Evolutionary conservation across 2,113 vertebrate species (phyloP), one percentile per base, ranked within the genome.

Genomic region (Glaucomys volans): DNA sequence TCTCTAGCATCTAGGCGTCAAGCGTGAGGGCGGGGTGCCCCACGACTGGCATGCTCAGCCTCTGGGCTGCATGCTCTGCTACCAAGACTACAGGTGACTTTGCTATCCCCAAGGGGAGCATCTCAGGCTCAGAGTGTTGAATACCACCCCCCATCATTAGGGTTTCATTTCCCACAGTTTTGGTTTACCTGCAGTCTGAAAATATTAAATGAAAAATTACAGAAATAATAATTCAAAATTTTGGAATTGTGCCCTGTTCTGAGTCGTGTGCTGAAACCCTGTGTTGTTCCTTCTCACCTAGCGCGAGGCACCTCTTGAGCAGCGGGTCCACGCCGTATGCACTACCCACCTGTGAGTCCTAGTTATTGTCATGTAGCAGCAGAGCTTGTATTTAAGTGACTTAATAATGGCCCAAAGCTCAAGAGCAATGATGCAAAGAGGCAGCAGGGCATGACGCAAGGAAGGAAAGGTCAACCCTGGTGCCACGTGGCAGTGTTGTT

Each of bases 401-500:
- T 54, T 54, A 54, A 54, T 54, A 54, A 18, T 54, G 20, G 54
- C 54, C 54, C 54, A 54, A 54, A 54, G 54, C 67, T 47, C 24
- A 62, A 30, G 28, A 11, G 28, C 12, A 59, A 35, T 30, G 26
- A 42, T 22, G 22, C 30, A 44, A 26, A n/a, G 40, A 47, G 22
- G 74, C 20, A 11, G 12, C 3, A 9, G 42, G 72, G 13, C 42
- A 66, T 7, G 37, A 26, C 18, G 2, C 5, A 64, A 8, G 62
- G 11, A 40, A 66, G 16, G 13, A 54, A 62, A 52, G 24, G 32
- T 24, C 24, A 35, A 22, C 26, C 47, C 24, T 67, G n/a, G n/a
- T 32, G 5, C 28, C 5, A 4, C 12, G 0, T 37, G 10, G 32
- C 24, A 4, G 3, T 0, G 5, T 44, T 44, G 2, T 14, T 30